Conservation (phyloP, 2,888 invertebrate genomes). For the Troides helena region DNA sequence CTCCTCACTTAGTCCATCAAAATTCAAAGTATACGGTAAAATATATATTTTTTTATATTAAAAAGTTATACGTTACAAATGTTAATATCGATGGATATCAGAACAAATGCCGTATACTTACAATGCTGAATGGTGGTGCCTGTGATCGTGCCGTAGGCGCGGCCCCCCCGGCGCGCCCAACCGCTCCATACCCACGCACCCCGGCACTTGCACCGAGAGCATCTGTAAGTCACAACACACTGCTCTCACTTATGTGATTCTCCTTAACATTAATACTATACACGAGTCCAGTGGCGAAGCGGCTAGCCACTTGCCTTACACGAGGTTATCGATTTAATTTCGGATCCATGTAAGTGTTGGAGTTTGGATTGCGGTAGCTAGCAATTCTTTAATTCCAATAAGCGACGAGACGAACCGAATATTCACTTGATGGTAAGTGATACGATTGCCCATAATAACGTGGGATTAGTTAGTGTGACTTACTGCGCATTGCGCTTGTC, state of each 20-base stretch:
- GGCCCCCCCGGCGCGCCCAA: conserved; percentile 81
- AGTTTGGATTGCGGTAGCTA: too few species aligned
- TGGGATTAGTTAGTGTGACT: too few species aligned
- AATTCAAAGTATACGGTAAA: too few species aligned
- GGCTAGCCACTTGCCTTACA: background rate
- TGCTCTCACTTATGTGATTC: conserved; percentile 79
- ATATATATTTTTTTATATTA: background rate
- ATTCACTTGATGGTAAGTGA: too few species aligned
- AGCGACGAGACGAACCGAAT: too few species aligned
- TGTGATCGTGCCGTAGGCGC: conserved; percentile 81
- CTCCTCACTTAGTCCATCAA: too few species aligned
- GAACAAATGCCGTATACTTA: conserved; percentile 47
- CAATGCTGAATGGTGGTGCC: conserved; percentile 75
- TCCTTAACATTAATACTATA: conserved; percentile 55
- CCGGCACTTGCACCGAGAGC: conserved; percentile 87
- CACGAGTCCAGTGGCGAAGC: background rate
- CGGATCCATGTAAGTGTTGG: background rate
- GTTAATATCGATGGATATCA: background rate
- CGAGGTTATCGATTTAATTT: background rate
- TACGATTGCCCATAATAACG: too few species aligned
- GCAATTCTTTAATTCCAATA: too few species aligned
- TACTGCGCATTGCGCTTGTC: too few species aligned
- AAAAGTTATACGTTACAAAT: background rate
- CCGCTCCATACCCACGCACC: conserved; percentile 87
- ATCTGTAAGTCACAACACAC: conserved; percentile 82